phyloP scores from a whole-genome alignment of 2,797 vertebrate species.

The Myoxocephalus aenaeus region DNA sequence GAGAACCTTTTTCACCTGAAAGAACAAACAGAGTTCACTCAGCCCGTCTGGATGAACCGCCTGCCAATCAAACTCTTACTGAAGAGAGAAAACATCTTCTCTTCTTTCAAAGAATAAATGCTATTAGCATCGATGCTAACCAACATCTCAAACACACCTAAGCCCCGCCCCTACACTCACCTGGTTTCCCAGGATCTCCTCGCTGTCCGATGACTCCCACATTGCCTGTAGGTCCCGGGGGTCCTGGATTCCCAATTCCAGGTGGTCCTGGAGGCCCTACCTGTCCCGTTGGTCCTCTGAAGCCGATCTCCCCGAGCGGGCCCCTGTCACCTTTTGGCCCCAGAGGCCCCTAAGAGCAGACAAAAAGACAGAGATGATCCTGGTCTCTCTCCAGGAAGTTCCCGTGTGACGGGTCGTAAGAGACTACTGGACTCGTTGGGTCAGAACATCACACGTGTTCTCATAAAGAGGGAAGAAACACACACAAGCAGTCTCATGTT shows the following conservation, averaged over 20 bases:
- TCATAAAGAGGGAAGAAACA: too few species aligned
- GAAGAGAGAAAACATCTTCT: too few species aligned
- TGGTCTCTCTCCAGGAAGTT: not conserved
- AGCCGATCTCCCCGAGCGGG: slow-evolving; percentile 48
- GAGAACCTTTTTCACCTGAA: slow-evolving; percentile 76
- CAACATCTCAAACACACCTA: too few species aligned
- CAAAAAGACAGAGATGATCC: not conserved
- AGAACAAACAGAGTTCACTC: not conserved
- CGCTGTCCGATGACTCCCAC: slow-evolving; percentile 59
- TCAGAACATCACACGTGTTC: too few species aligned
- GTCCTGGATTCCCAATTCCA: slow-evolving; percentile 69
- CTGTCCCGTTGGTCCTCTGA: slow-evolving; percentile 67
- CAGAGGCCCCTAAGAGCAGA: slow-evolving; percentile 55
- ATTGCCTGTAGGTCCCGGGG: slow-evolving; percentile 64
- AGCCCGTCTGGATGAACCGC: not conserved
- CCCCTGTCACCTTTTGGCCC: slow-evolving; percentile 73
- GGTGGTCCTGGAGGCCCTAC: slow-evolving; percentile 68
- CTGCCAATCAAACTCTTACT: not conserved
- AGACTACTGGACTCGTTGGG: too few species aligned
- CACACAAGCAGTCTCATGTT: too few species aligned
- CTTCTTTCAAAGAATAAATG: not conserved
- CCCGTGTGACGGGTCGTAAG: too few species aligned
- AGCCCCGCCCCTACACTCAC: slow-evolving; percentile 39
- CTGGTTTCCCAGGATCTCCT: slow-evolving; percentile 71
- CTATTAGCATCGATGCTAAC: not conserved